phyloP scores from a whole-genome alignment of 1,140 invertebrate genomes.

The Zaprionus kolodkinae region DNA sequence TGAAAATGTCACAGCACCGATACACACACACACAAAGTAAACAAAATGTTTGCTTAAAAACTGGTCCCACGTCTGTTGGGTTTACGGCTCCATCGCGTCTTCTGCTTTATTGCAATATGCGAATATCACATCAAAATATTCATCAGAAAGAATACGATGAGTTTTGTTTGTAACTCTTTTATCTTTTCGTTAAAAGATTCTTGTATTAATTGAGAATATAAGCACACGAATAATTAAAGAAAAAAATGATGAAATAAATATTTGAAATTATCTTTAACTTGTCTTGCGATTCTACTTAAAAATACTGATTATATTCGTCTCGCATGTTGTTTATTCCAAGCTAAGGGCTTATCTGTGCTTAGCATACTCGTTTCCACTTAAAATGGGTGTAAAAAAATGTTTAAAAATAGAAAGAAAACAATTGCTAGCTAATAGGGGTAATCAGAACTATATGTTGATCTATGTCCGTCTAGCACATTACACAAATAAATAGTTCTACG shows the following conservation, averaged over 20 bases:
- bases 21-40: conserved; percentile 14
- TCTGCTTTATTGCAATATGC: background rate
- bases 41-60: conserved; percentile 30
- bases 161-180: background rate
- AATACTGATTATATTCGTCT: background rate
- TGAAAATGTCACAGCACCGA: conserved; percentile 24
- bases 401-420: background rate
- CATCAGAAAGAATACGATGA: background rate
- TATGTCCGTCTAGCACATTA: no score
- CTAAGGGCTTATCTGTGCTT: background rate
- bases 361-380: background rate
- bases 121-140: conserved; percentile 9
- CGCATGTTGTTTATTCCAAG: background rate
- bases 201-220: background rate
- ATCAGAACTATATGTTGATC: no score
- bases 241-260: background rate
- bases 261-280: background rate
- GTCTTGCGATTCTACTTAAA: background rate
- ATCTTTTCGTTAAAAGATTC: background rate
- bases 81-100: conserved; percentile 14
- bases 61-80: conserved; percentile 19
- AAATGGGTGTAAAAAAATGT: background rate
- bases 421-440: no score
- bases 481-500: no score
- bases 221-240: background rate